These are phyloP conservation scores for Smithornis capensis DNA, from an alignment of 2,113 vertebrate species.

Conservation along the genomic window DNA sequence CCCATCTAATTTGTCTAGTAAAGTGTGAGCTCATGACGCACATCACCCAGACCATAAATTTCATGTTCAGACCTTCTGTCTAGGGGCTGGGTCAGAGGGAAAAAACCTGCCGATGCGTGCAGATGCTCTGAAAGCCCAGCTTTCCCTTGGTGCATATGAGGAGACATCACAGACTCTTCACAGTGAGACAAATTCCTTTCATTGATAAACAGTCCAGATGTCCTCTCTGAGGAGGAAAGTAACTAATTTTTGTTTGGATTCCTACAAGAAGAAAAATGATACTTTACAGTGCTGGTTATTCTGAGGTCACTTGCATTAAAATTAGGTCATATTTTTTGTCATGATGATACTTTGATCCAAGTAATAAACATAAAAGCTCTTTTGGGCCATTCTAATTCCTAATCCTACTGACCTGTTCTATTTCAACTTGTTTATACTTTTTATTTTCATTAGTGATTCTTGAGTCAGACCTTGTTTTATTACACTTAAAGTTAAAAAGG, in stretches of 20 bases:
- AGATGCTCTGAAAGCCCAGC: slow-evolving; percentile 74
- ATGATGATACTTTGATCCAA: slow-evolving; percentile 75
- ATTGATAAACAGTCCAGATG: slow-evolving; percentile 89
- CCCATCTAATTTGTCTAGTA: slow-evolving; percentile 92
- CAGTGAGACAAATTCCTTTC: slow-evolving; percentile 81
- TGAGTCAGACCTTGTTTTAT: slow-evolving; percentile 42
- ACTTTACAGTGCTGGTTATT: slow-evolving; percentile 80
- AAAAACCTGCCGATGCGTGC: slow-evolving; percentile 55
- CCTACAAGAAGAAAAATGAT: slow-evolving; percentile 85
- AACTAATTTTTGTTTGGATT: slow-evolving; percentile 75
- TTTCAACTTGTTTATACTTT: slow-evolving; percentile 68
- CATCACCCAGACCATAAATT: slow-evolving; percentile 81
- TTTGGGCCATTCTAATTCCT: slow-evolving; percentile 71
- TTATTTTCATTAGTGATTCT: slow-evolving; percentile 46
- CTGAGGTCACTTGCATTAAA: slow-evolving; percentile 82
- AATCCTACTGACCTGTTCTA: slow-evolving; percentile 73
- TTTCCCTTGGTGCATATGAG: slow-evolving; percentile 68
- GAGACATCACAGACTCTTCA: slow-evolving; percentile 77
- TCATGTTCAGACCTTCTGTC: slow-evolving; percentile 71
- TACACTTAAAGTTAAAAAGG: slow-evolving; percentile 64
- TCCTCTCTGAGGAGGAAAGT: slow-evolving; percentile 79
- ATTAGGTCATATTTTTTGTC: slow-evolving; percentile 72
- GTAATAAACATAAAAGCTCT: slow-evolving; percentile 75
- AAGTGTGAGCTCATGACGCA: slow-evolving; percentile 85
- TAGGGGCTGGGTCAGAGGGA: slow-evolving; percentile 69